These are phyloP conservation scores for Agraylea sexmaculata DNA, from an alignment of 1,140 invertebrate genomes.

Conservation along the genomic window DNA sequence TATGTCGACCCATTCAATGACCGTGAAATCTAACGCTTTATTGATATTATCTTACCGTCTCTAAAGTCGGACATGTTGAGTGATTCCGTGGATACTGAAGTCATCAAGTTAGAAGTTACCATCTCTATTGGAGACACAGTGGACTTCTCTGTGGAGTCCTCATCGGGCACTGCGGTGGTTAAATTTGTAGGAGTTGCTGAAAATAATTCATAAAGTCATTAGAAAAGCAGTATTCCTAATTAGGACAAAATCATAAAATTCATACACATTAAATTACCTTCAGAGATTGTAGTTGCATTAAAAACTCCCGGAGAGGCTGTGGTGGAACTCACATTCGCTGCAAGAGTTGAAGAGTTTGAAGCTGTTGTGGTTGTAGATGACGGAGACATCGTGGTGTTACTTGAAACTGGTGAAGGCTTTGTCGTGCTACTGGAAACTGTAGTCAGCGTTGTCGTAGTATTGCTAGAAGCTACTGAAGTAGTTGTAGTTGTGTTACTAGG, in stretches of 20 bases:
- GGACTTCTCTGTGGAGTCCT: constrained; percentile 20
- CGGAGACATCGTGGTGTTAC: no score
- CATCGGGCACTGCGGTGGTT: constrained; percentile 4
- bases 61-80: constrained; percentile 56
- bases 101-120: constrained; percentile 23
- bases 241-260: no score
- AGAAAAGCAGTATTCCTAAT: no score
- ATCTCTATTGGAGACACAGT: constrained; percentile 20
- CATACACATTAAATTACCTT: no score
- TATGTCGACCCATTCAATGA: no score
- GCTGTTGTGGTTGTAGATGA: no score
- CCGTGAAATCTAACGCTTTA: no score
- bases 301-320: no score
- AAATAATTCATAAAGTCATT: no score
- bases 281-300: no score
- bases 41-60: constrained; percentile 52
- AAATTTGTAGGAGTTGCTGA: constrained; percentile 8
- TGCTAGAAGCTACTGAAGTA: constrained; percentile 16
- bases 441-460: constrained; percentile 12
- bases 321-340: no score
- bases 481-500: constrained; percentile 11
- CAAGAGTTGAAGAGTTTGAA: no score
- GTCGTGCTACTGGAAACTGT: constrained; percentile 2
- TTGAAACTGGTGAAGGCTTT: constrained; percentile 22
- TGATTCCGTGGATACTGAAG: constrained; percentile 25